phyloP scores from a whole-genome alignment of 2,113 vertebrate species.

The Dasyornis broadbenti region DNA sequence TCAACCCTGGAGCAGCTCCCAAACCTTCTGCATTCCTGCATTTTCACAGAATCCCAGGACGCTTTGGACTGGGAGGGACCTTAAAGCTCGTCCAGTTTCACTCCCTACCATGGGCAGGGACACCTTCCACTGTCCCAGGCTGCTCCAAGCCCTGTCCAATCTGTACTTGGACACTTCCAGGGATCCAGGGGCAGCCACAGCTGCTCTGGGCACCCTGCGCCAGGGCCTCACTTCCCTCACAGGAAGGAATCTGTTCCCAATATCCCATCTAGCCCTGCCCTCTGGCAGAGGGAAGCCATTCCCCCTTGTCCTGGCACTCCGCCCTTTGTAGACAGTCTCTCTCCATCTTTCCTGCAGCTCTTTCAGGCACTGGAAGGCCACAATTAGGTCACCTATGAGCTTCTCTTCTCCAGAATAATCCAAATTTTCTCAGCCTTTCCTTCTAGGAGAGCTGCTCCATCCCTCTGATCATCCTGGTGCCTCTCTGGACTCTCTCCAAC shows the following conservation, averaged over 20 bases:
- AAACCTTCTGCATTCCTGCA: not conserved
- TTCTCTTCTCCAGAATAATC: not conserved
- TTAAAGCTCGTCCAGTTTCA: not conserved
- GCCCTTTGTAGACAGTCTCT: no score
- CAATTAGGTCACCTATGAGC: not conserved
- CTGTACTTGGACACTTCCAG: not conserved
- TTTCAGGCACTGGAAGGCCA: not conserved
- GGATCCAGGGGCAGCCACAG: not conserved
- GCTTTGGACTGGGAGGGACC: not conserved
- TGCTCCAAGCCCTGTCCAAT: no score
- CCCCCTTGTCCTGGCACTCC: not conserved
- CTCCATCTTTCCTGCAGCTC: not conserved
- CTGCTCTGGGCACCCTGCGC: not conserved
- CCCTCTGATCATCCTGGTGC: not conserved
- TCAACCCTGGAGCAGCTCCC: not conserved
- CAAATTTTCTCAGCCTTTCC: not conserved
- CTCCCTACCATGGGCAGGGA: not conserved
- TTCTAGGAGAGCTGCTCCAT: not conserved
- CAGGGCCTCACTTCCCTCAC: not conserved
- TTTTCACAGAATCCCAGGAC: not conserved
- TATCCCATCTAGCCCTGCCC: not conserved
- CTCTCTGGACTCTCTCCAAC: not conserved
- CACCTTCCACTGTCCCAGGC: not conserved
- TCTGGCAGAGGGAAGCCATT: not conserved
- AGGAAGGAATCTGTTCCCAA: not conserved